Percentiles rank a stretch among this genome's conserved stretches.
These are phyloP conservation scores for Merluccius polli DNA, from an alignment of 2,797 vertebrate genomes.

Conservation along the genomic window DNA sequence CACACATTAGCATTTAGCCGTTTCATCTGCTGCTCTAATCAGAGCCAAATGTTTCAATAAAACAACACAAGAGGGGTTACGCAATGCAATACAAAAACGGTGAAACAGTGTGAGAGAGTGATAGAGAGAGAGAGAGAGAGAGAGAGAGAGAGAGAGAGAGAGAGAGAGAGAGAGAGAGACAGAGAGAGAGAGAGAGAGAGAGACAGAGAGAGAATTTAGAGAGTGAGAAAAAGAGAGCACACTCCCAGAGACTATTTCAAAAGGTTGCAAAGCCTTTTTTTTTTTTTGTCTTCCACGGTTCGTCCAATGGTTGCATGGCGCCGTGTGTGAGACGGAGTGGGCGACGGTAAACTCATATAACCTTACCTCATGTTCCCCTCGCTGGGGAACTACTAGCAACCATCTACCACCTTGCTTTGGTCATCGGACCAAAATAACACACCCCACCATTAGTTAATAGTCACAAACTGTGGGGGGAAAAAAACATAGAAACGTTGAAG, in stretches of 20 bases:
- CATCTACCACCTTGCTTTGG: conserved; percentile 6
- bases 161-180: conserved; percentile 12
- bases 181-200: conserved; percentile 12
- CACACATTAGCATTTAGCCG: conserved; percentile 70
- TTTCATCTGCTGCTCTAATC: conserved; percentile 70
- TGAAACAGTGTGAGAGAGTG: not conserved
- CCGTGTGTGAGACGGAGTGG: conserved; percentile 21
- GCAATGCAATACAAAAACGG: conserved; percentile 36
- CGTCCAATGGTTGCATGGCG: conserved; percentile 31
- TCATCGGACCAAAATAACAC: not conserved
- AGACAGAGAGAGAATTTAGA: conserved; percentile 8
- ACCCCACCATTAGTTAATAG: too few relatives aligned
- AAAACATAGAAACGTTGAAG: not conserved
- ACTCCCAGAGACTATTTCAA: conserved; percentile 48
- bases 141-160: conserved; percentile 11
- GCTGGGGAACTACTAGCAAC: conserved; percentile 28
- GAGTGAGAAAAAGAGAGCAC: conserved; percentile 17
- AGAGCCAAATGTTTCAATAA: conserved; percentile 72
- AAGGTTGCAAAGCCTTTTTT: conserved; percentile 47
- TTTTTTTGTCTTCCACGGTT: not conserved
- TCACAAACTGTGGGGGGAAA: not conserved
- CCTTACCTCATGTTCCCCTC: conserved; percentile 9
- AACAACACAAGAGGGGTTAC: conserved; percentile 64
- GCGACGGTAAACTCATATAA: conserved; percentile 33
- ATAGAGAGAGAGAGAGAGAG: conserved; percentile 10